Base-by-base conservation (phyloP, 2,888 invertebrate genomes). In the Lasioglossum malachurum region DNA sequence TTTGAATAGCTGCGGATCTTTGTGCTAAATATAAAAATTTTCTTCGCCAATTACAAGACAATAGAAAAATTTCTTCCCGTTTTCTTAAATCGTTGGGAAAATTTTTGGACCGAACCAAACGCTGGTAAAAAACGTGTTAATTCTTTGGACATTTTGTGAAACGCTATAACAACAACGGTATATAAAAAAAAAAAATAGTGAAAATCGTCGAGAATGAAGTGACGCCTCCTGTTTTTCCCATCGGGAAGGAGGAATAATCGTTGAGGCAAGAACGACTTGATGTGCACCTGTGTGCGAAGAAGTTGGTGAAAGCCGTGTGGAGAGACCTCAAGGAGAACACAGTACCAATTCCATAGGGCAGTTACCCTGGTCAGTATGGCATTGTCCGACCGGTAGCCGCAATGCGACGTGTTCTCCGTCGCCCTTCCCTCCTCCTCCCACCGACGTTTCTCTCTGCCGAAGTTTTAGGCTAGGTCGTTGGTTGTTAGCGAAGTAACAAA, bases 401-500 rank as follows among this genome's bases (percentile, higher is more conserved):
- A 91, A 92, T 91, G 91, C 91, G 90, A 89, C 89, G 91, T 92
- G 86, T 75, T 82, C 84, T 80, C 78, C 71, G 73, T 64, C 86
- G 44, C 84, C 75, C 78, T 72, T 64, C 57, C 80, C 73, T 83
- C 78, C 53, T 73, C 38, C 14, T 4, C 14, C 46, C 1, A 12
- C 49, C 64, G n/a, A 23, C 78, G 77, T 76, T 83, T 80, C 87
- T 77, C 78, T 87, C 80, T 75, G 81, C 44, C 84, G 81, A 88
- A 94, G 92, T 94, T 94, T 93, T 93, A 91, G 92, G 92, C 91
- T 87, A 91, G 93, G 88, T 93, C 93, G 94, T 93, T 93, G 92
- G 90, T 93, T 94, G 94, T 94, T 94, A 93, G 93, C 89, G 88
- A 93, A 93, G 93, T 94, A 94, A 93, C 94, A 94, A 93, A 94